These are phyloP conservation scores for Galaxea fascicularis DNA, from an alignment of 92 coral and sea anemone genomes.

Conservation along the genomic window DNA sequence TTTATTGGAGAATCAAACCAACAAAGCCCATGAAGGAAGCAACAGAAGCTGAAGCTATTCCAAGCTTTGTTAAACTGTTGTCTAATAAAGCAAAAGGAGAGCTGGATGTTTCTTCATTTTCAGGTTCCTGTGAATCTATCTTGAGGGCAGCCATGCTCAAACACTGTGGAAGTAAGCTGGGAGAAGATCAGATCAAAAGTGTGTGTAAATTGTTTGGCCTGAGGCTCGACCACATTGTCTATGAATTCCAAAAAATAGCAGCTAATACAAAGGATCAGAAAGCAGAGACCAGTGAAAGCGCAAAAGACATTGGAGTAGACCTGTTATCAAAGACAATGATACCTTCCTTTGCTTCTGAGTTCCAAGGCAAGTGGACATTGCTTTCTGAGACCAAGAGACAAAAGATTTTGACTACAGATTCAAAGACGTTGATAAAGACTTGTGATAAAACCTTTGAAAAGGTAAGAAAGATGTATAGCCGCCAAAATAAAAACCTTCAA, in stretches of 20 bases:
- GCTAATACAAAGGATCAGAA: neutral
- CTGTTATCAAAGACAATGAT: conserved; percentile 52
- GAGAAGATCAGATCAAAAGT: conserved; percentile 11
- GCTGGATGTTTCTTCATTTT: conserved; percentile 9
- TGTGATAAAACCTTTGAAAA: conserved; percentile 40
- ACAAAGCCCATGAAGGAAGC: conserved; percentile 40
- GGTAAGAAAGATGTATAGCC: conserved; percentile 26
- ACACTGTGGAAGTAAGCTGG: conserved; percentile 30
- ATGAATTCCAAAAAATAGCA: conserved; percentile 11
- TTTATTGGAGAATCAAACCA: conserved; percentile 70
- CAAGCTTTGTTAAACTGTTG: conserved; percentile 33
- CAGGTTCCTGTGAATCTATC: neutral
- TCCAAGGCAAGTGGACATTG: conserved; percentile 51
- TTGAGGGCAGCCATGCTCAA: conserved; percentile 20
- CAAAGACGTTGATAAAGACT: conserved; percentile 29
- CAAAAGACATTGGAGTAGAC: conserved; percentile 17
- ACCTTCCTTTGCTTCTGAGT: conserved; percentile 47
- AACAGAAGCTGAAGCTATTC: conserved; percentile 14
- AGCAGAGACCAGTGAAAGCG: neutral
- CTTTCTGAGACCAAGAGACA: conserved; percentile 42
- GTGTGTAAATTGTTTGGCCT: conserved; percentile 5
- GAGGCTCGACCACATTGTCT: conserved; percentile 17
- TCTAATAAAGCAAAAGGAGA: conserved; percentile 25
- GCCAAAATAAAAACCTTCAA: conserved; percentile 21
- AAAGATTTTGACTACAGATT: conserved; percentile 49